Base-by-base conservation (phyloP, 2,888 invertebrate species). In the Heliconius ethilla region DNA sequence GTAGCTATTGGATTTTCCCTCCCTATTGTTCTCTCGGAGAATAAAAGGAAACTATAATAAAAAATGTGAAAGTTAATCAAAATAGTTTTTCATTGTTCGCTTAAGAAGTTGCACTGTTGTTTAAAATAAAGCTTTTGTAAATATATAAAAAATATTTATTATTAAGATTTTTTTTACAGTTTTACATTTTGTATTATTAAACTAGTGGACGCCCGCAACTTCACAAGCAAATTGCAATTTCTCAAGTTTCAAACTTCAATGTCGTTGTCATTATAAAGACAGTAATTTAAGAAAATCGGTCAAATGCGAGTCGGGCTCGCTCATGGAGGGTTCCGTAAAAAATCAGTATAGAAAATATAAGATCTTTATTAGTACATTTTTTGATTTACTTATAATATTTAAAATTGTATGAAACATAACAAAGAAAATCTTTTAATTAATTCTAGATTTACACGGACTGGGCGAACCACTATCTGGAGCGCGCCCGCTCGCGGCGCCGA, bases 391-490 rank as follows among this genome's bases (percentile, higher is more conserved):
- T 13, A 13, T 13, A 25, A 13, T 11, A n/a, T 37, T 4, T 11
- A n/a, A 37, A 37, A 37, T n/a, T 37, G 11, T 37, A n/a, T n/a
- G 3, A 37, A 25, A 11, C 22, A 22, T 51, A 11, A 18, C 10
- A 4, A n/a, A 55, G n/a, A 55, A 40, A 13, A 33, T 51, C 3
- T 70, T 70, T 72, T 72, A 29, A n/a, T n/a, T 59, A n/a, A 83
- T 94, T 95, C 7, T 95, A 99, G 99, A 98, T 99, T 88, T 99
- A 99, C 94, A 99, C 99, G 78, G 99, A 99, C 94, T 99, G 99
- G 99, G 99, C 99, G 73, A 99, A 99, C 92, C 99, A 99, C 89
- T 99, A 99, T 92, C 93, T 99, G 95, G 99, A 99, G 91, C 97
- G 98, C 87, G 97, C 97, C 78, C 96, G 97, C 83, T 97, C 97